Conservation (phyloP, 1,140 invertebrate species). For the Drosophila funebris region DNA sequence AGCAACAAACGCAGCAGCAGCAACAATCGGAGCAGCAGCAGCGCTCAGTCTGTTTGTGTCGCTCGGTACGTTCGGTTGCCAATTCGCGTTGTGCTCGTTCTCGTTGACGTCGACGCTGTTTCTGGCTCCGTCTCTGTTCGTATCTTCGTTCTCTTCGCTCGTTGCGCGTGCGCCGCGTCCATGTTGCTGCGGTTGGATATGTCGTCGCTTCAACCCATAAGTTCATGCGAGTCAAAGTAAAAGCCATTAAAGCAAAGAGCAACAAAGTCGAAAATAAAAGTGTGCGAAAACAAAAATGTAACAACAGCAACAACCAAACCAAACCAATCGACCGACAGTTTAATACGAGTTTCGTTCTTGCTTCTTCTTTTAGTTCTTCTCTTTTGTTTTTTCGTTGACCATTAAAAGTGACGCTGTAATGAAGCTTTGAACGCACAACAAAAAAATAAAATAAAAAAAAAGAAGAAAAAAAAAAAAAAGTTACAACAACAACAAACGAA, state of each 20-base stretch:
- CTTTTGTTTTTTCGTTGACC: conserved; percentile 58
- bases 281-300: conserved; percentile 72
- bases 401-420: conserved; percentile 72
- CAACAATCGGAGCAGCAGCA: conserved; percentile 11
- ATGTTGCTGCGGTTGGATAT: conserved; percentile 35
- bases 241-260: conserved; percentile 50
- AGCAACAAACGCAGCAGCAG: conserved; percentile 14
- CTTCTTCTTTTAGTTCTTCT: conserved; percentile 18
- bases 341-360: conserved; percentile 50
- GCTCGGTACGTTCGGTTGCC: conserved; percentile 59
- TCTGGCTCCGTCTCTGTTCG: conserved; percentile 27
- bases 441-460: conserved; percentile 17
- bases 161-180: conserved; percentile 40
- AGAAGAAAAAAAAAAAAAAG: not conserved
- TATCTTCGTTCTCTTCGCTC: conserved; percentile 22
- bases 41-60: conserved; percentile 51
- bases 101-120: conserved; percentile 15
- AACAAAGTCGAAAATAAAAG: conserved; percentile 62
- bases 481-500: conserved; percentile 41
- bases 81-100: conserved; percentile 18
- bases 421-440: conserved; percentile 56
- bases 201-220: conserved; percentile 45
- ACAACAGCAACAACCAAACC: conserved; percentile 34
- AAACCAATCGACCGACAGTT: conserved; percentile 38
- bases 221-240: conserved; percentile 46